A percentile compares a stretch with the other conserved stretches of the same genome.
Evolutionary conservation across 1,140 invertebrate genomes (phyloP).

Genomic region (Drosophila subpulchrella): DNA sequence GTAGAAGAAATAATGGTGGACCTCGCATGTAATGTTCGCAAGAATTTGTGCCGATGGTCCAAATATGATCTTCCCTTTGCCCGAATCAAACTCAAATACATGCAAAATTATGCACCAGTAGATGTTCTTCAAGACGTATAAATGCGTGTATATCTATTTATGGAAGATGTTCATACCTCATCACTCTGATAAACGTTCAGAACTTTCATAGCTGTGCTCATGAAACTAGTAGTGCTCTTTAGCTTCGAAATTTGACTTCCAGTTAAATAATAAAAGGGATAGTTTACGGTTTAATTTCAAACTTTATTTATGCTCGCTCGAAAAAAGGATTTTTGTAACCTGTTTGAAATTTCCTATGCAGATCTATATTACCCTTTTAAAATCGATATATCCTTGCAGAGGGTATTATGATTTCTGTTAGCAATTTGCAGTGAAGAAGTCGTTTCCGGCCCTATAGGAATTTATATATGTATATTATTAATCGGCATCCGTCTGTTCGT

Average conservation of each 20-base stretch:
- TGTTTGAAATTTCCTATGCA: too few relatives aligned
- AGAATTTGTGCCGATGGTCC: background rate
- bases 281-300: too few relatives aligned
- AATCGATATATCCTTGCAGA: too few relatives aligned
- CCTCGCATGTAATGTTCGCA: background rate
- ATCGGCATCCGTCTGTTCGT: too few relatives aligned
- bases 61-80: background rate
- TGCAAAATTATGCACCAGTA: background rate
- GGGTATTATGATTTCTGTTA: too few relatives aligned
- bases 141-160: conserved; percentile 23
- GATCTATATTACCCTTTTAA: too few relatives aligned
- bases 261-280: too few relatives aligned
- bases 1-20: background rate
- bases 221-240: background rate
- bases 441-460: too few relatives aligned
- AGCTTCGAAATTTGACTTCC: too few relatives aligned
- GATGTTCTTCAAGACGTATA: background rate
- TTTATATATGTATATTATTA: too few relatives aligned
- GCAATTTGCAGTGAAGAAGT: too few relatives aligned
- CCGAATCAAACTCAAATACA: background rate
- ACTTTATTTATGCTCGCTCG: background rate
- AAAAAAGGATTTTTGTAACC: too few relatives aligned
- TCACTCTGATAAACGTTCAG: conserved; percentile 9
- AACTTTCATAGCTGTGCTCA: background rate
- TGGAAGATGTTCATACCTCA: conserved; percentile 15